Evolutionary conservation across 64 coral and sea anemone genomes (phyloP), one percentile per base, ranked within the genome.

Genomic region (Porites australiensis): DNA sequence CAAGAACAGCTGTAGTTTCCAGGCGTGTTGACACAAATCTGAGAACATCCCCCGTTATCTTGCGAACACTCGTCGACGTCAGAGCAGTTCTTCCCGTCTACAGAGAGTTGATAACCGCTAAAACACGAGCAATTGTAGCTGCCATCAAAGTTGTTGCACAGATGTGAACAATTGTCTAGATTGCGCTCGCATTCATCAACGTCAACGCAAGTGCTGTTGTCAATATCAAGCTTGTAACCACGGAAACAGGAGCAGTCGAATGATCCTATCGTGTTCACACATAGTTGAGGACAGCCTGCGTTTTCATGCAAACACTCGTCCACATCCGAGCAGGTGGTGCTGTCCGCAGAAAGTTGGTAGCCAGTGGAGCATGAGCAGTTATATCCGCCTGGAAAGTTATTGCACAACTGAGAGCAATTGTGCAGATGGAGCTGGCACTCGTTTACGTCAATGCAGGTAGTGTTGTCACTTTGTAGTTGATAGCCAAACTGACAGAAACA

Each of bases 31-130:
- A 97, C 18, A 87, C 95, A 97, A 6, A 22, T 72, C 58, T 93
- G 90, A 3, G 65, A 80, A 63, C 90, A 96, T 4, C 50, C 44
- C 20, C 79, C 69, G 3, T 64, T 87, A 10, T 79, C 44, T 37
- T 76, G 74, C 20, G 46, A 81, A 16, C 95, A 97, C 23, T 97
- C 95, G n/a, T 97, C 49, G 2, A 97, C 22, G 70, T 94, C 95
- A 16, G 62, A 50, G 23, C 95, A 97, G 9, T 92, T 88, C 70
- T 43, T 87, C 44, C 86, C 79, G 68, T 94, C 92, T 19, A 64
- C 8, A 8, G 82, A 71, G 63, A 82, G 92, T 46, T 58, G 54
- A 52, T 90, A 97, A 3, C 95, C 95, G 2, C 21, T 47, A 46
- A 70, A 52, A 57, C 95, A 97, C 22, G 75, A 68, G 47, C 95